Evolutionary conservation across 2,888 invertebrate species (phyloP), one percentile per base, ranked within the genome.

Genomic region (Tinea trinotella): DNA sequence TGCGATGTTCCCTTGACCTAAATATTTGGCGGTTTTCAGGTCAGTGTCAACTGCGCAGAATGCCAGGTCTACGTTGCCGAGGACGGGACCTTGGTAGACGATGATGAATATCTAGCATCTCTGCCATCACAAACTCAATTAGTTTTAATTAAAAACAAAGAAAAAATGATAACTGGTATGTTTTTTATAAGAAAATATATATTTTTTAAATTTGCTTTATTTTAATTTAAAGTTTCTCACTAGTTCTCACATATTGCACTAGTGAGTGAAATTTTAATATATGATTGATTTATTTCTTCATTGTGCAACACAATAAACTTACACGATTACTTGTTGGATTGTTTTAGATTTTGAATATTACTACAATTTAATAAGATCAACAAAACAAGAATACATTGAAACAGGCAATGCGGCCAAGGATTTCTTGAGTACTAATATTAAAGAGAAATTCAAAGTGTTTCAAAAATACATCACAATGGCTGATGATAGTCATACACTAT

Each of bases 81-180:
- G 60, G 93, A 93, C 74, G 93, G 93, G 53, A 91, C 92, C 22
- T 82, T 88, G 61, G 89, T 93, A 13, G 89, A 90, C 46, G 92
- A 91, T 62, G 92, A 95, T 61, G 93, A 92, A 24, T 95, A 94
- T 70, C 90, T 95, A 63, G 76, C 84, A 58, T 92, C 92, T 0
- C 67, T 95, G 54, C 90, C 92, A 52, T 77, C 93, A 0, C 95
- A 95, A 71, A 93, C 93, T 0, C 82, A 93, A 12, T 87, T 95
- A 56, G 90, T 94, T 56, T 71, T 88, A 46, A 77, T 86, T 54
- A 76, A 76, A 58, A 67, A 78, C 54, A 76, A 84, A 59, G 87
- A 88, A 61, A 76, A 82, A 64, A 88, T 89, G 75, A 85, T 88
- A 70, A 89, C 88, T 71, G 90, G 90, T 89, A 76, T 66, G 80